phyloP scores from a whole-genome alignment of 2,113 vertebrate genomes.

The Eretmochelys imbricata region DNA sequence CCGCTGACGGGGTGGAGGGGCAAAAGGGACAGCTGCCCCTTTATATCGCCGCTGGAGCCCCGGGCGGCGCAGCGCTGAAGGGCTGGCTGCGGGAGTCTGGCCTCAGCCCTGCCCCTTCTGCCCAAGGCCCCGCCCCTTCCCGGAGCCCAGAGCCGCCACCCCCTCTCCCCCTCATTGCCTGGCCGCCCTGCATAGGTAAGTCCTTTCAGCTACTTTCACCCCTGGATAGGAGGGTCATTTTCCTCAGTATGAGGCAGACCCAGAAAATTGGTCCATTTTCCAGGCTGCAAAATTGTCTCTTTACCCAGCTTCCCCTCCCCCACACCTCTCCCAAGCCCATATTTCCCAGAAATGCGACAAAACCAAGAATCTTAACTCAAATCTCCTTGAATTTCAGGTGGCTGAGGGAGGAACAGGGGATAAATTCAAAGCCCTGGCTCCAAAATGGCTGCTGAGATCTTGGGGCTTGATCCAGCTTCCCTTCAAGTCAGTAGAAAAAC shows the following conservation, averaged over 20 bases:
- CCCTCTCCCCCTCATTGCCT: too few relatives aligned
- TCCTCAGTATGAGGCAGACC: not conserved
- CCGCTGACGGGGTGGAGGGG: too few relatives aligned
- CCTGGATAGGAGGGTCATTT: not conserved
- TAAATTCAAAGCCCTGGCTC: not conserved
- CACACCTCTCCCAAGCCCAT: rapidly evolving
- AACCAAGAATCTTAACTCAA: not conserved
- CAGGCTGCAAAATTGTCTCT: not conserved
- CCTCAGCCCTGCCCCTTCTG: too few relatives aligned
- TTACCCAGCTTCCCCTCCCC: not conserved
- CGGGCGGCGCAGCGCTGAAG: too few relatives aligned
- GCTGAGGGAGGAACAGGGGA: not conserved
- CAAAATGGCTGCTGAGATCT: not conserved
- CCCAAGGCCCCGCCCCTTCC: too few relatives aligned
- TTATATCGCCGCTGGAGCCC: too few relatives aligned
- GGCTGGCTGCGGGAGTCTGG: too few relatives aligned
- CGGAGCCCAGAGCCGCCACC: too few relatives aligned
- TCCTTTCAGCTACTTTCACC: too few relatives aligned
- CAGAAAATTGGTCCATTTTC: not conserved
- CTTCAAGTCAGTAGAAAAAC: not conserved
- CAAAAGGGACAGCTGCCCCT: too few relatives aligned
- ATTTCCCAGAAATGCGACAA: not conserved
- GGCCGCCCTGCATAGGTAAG: too few relatives aligned
- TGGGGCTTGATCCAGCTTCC: not conserved
- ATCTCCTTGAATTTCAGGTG: not conserved